Conservation (phyloP, 2,888 invertebrate genomes). For the Metallyticus violacea region DNA sequence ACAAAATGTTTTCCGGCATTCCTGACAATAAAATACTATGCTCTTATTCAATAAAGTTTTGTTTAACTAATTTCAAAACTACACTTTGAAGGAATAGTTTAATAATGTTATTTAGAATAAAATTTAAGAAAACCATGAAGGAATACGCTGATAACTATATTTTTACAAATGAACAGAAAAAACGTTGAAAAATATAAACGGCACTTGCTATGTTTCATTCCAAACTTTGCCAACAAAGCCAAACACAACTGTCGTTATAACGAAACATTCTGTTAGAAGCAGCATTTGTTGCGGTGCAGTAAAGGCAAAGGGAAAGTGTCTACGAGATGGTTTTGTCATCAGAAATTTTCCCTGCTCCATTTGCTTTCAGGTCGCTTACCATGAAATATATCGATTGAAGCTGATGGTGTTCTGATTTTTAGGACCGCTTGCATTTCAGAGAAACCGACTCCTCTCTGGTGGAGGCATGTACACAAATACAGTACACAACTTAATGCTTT, state of each 20-base stretch:
- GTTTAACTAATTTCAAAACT: too few relatives aligned
- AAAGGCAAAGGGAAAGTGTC: background rate
- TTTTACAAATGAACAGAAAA: too few relatives aligned
- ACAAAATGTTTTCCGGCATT: too few relatives aligned
- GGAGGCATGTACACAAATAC: too few relatives aligned
- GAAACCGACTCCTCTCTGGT: background rate
- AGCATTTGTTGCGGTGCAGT: background rate
- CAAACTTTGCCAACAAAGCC: background rate
- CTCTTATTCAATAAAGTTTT: too few relatives aligned
- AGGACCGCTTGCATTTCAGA: background rate
- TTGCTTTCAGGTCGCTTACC: background rate
- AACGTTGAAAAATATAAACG: too few relatives aligned
- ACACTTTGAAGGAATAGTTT: too few relatives aligned
- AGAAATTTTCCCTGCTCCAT: background rate
- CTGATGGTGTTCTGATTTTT: background rate
- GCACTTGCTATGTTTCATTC: background rate
- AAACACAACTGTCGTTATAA: background rate
- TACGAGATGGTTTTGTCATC: background rate
- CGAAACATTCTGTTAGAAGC: background rate
- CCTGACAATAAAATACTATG: too few relatives aligned
- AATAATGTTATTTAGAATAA: too few relatives aligned
- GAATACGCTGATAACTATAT: too few relatives aligned
- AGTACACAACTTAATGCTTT: too few relatives aligned
- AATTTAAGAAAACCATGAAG: too few relatives aligned
- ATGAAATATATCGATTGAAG: background rate